Conservation (phyloP, 2,888 invertebrate genomes). For the Didymodactylos carnosus region DNA sequence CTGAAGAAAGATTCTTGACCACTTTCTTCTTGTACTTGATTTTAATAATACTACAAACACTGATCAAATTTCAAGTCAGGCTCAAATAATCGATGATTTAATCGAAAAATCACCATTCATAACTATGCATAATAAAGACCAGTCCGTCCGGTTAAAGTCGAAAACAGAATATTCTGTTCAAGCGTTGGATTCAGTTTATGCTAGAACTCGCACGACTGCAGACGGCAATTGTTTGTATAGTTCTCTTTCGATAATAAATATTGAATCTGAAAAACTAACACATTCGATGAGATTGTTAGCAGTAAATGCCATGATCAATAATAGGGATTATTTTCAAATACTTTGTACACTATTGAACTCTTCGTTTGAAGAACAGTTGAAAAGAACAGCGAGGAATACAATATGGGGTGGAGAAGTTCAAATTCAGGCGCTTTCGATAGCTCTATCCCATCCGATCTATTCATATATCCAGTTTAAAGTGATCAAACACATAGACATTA, state of each 20-base stretch:
- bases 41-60: not conserved
- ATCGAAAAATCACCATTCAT: not conserved
- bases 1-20: not conserved
- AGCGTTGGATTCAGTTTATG: not conserved
- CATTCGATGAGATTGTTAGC: not conserved
- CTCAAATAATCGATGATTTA: not conserved
- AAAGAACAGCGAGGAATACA: not conserved
- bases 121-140: not conserved
- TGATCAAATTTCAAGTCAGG: not conserved
- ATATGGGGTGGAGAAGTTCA: too few species aligned
- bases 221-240: not conserved
- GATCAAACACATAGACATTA: not conserved
- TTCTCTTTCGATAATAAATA: not conserved
- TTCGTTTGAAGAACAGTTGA: not conserved
- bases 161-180: not conserved
- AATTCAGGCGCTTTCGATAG: not conserved
- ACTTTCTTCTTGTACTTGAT: not conserved
- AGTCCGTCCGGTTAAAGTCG: not conserved
- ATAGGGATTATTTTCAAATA: not conserved
- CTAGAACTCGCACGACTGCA: not conserved
- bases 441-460: not conserved
- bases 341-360: not conserved
- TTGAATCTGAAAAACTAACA: not conserved
- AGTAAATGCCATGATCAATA: not conserved
- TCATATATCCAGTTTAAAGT: not conserved